phyloP scores from a whole-genome alignment of 2,113 vertebrate species.

The Amblyornis subalaris region DNA sequence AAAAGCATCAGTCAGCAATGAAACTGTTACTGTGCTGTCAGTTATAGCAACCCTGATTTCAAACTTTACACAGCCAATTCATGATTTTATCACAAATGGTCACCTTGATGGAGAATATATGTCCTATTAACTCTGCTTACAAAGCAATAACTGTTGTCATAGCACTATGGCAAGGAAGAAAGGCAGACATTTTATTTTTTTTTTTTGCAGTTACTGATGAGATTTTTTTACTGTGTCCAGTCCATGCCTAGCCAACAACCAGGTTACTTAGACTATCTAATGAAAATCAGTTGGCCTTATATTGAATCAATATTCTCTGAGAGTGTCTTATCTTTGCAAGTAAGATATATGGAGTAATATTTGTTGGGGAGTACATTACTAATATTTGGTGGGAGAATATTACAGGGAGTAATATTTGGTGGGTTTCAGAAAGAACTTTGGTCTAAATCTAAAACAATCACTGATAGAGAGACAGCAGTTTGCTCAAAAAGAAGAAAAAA shows the following conservation, averaged over 20 bases:
- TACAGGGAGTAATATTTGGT: neutral
- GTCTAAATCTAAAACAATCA: neutral
- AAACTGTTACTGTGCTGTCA: neutral
- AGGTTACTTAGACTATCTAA: neutral
- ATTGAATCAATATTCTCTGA: neutral
- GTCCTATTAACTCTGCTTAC: neutral
- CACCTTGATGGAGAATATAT: neutral
- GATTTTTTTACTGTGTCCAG: neutral
- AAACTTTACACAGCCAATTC: neutral
- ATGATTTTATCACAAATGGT: neutral
- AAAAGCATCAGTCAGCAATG: neutral
- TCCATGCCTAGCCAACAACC: neutral
- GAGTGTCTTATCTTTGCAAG: neutral
- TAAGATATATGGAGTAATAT: neutral
- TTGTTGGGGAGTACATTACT: neutral
- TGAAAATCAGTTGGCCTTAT: neutral
- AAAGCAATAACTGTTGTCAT: neutral
- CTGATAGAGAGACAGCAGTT: neutral
- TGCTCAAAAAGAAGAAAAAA: neutral
- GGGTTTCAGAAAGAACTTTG: neutral
- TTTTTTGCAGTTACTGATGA: neutral
- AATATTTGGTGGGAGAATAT: neutral
- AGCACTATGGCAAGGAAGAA: neutral
- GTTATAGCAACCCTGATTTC: neutral
- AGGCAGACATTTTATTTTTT: neutral